phyloP scores from a whole-genome alignment of 2,888 invertebrate species.

The Eudasyphora cyanicolor region DNA sequence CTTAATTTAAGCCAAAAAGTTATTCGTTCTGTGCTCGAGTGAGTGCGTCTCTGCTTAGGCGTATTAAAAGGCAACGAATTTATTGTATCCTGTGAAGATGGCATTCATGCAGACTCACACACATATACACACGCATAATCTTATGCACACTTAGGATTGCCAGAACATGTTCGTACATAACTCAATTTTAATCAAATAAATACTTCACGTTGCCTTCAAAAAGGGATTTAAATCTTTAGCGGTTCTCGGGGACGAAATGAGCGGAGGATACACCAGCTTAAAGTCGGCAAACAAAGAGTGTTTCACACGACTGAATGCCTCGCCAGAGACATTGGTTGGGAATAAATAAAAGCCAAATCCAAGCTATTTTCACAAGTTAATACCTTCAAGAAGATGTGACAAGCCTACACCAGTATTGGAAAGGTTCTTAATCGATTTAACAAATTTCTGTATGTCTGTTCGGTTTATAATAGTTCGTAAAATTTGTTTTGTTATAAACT shows the following conservation, averaged over 20 bases:
- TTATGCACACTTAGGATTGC: no score
- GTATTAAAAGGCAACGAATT: neutral
- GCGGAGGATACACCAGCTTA: no score
- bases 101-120: neutral
- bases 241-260: no score
- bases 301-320: neutral
- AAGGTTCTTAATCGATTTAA: neutral
- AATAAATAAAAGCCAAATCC: neutral
- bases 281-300: neutral
- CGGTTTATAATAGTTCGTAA: neutral
- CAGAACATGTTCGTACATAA: no score
- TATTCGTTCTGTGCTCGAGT: neutral
- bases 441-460: neutral
- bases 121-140: no score
- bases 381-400: neutral
- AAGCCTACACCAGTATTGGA: neutral
- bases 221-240: slow-evolving; percentile 6
- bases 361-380: neutral
- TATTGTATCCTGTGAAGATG: slow-evolving; percentile 2
- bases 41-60: neutral
- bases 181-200: slow-evolving; percentile 15
- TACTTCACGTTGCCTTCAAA: neutral
- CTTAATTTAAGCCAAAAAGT: slow-evolving; percentile 13
- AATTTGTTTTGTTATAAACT: no score
- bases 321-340: neutral